These are phyloP conservation scores for human (Homo sapiens) DNA, from an alignment of 2,113 vertebrate species.

Conservation along the genomic window GRCh38 chr5:41864501-41865000, in stretches of 20 bases:
- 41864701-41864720: not conserved
- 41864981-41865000: not conserved
- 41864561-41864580: not conserved
- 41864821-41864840: not conserved
- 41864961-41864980: not conserved
- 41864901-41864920: conserved; percentile 1
- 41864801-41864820: not conserved
- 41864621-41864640: not conserved
- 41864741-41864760: not conserved
- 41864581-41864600: not conserved
- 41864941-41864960: not conserved
- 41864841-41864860: not conserved
- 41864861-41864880: not conserved
- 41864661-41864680: not conserved
- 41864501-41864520: not conserved
- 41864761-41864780: not conserved
- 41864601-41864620: not conserved
- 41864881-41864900: not conserved
- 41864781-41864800: not conserved
- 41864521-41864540: not conserved
- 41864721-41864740: not conserved
- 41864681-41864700: not conserved
- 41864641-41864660: not conserved
- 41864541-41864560: not conserved
- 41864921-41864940: not conserved